phyloP scores from a whole-genome alignment of 2,113 vertebrate species.

The Perca fluviatilis region DNA sequence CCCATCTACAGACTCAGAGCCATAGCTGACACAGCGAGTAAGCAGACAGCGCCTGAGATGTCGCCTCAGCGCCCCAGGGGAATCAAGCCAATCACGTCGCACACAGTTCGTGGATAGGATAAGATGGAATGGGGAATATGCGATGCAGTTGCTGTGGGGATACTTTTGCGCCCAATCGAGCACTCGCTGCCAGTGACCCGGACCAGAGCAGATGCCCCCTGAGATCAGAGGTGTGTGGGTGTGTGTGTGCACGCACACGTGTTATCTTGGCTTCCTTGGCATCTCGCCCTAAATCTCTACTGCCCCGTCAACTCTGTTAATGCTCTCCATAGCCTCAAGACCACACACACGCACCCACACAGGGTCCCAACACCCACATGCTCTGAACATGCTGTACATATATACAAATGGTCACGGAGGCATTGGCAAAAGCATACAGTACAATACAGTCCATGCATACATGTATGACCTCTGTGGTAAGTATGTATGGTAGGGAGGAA shows the following conservation, averaged over 20 bases:
- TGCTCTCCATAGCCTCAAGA: conserved; percentile 61
- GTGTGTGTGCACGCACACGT: conserved; percentile 9
- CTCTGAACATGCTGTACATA: conserved; percentile 26
- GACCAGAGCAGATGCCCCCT: conserved; percentile 78
- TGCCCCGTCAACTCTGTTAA: conserved; percentile 59
- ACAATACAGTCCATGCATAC: conserved; percentile 53
- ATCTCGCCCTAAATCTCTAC: conserved; percentile 65
- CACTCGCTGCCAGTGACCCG: conserved; percentile 75
- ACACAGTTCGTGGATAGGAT: conserved; percentile 69
- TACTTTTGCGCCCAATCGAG: conserved; percentile 73
- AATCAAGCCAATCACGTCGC: conserved; percentile 71
- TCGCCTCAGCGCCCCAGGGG: conserved; percentile 68
- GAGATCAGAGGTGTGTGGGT: conserved; percentile 66
- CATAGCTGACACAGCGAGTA: conserved; percentile 76
- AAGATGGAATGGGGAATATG: conserved; percentile 74
- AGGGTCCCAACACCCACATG: conserved; percentile 40
- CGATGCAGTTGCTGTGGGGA: conserved; percentile 74
- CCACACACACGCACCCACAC: conserved; percentile 51
- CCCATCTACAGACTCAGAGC: conserved; percentile 66
- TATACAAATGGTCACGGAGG: conserved; percentile 13
- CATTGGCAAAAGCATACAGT: conserved; percentile 11
- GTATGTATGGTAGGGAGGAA: conserved; percentile 51
- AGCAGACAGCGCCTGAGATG: conserved; percentile 70
- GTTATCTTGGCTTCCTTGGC: conserved; percentile 65
- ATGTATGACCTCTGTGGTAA: conserved; percentile 68